These are phyloP conservation scores for Pedicia rivosa DNA, from an alignment of 2,888 invertebrate genomes.

Conservation along the genomic window DNA sequence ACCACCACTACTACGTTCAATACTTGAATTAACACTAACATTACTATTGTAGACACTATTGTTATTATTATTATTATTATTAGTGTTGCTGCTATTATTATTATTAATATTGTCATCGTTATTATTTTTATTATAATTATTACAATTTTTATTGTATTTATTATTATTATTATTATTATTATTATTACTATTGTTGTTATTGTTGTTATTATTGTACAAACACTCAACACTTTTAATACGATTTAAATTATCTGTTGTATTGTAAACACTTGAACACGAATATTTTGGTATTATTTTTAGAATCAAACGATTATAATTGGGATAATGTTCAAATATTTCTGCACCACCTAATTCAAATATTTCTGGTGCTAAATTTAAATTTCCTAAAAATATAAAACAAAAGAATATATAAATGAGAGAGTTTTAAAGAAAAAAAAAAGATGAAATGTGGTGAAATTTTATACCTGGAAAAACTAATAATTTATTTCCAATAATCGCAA, in stretches of 20 bases:
- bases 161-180: slow-evolving; percentile 11
- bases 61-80: slow-evolving; percentile 11
- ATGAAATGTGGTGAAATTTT: no score
- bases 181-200: slow-evolving; percentile 30
- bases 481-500: slow-evolving; percentile 42
- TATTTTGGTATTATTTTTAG: slow-evolving; percentile 29
- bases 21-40: slow-evolving; percentile 19
- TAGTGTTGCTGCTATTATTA: slow-evolving; percentile 30
- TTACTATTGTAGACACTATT: slow-evolving; percentile 14
- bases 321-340: slow-evolving; percentile 15
- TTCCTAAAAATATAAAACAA: no score
- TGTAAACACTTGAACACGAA: slow-evolving; percentile 11
- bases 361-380: slow-evolving; percentile 14
- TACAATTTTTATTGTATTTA: slow-evolving; percentile 14
- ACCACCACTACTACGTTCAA: slow-evolving; percentile 34
- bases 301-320: slow-evolving; percentile 26
- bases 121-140: slow-evolving; percentile 8
- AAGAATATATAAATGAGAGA: background rate
- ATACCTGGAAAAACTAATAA: slow-evolving; percentile 42
- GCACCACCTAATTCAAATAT: slow-evolving; percentile 16
- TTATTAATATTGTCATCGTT: slow-evolving; percentile 12
- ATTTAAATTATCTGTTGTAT: slow-evolving; percentile 12
- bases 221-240: slow-evolving; percentile 11
- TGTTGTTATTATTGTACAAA: slow-evolving; percentile 1
- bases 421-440: slow-evolving; percentile 16